Percentiles rank a stretch among this genome's conserved stretches.
Conservation (phyloP, 2,113 vertebrate species). For the Parotia lawesii region DNA sequence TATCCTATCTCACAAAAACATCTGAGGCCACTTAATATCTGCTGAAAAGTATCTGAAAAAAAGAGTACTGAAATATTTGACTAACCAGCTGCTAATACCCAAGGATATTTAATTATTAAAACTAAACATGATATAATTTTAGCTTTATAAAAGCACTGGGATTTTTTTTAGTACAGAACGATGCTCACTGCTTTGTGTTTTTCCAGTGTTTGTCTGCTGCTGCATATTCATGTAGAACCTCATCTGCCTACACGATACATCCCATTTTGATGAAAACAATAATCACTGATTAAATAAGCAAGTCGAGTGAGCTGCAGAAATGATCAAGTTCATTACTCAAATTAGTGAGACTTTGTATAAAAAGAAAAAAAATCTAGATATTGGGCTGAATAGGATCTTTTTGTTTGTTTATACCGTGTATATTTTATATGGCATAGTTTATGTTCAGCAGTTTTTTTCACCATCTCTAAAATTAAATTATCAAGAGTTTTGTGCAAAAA, state of each 20-base stretch:
- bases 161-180: not conserved
- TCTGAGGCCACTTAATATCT: not conserved
- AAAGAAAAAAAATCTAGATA: not conserved
- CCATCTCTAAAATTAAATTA: constrained; percentile 26
- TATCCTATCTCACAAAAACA: not conserved
- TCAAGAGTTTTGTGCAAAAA: not conserved
- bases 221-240: constrained; percentile 54
- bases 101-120: constrained; percentile 54
- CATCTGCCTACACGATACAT: constrained; percentile 12
- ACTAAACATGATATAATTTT: constrained; percentile 29
- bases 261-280: constrained; percentile 60
- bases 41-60: not conserved
- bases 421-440: not conserved
- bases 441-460: not conserved
- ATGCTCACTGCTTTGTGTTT: not conserved
- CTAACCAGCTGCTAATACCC: constrained; percentile 23
- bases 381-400: not conserved
- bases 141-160: constrained; percentile 41
- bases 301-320: constrained; percentile 29
- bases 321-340: constrained; percentile 43
- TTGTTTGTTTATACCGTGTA: not conserved
- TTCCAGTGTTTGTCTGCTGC: not conserved
- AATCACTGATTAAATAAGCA: constrained; percentile 61
- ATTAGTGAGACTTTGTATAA: constrained; percentile 16
- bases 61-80: not conserved